phyloP scores from a whole-genome alignment of 2,113 vertebrate genomes.

The Speoplatyrhinus poulsoni region DNA sequence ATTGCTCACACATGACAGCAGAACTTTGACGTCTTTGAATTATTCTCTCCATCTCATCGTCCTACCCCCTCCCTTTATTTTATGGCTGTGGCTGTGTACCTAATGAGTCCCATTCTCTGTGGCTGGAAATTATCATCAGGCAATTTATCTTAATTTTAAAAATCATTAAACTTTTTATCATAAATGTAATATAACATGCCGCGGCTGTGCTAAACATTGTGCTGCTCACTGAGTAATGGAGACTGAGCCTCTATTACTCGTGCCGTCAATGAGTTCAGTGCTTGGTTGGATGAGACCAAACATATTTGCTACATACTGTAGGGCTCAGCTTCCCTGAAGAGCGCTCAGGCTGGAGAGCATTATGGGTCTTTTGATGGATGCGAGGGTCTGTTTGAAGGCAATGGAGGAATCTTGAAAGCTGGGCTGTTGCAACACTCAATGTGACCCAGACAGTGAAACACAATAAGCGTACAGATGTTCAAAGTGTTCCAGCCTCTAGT shows the following conservation, averaged over 20 bases:
- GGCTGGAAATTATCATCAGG: constrained; percentile 64
- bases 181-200: constrained; percentile 10
- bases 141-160: constrained; percentile 59
- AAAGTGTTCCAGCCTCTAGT: constrained; percentile 62
- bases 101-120: constrained; percentile 66
- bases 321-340: constrained; percentile 11
- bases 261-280: constrained; percentile 29
- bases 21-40: constrained; percentile 2
- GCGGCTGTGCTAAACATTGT: constrained; percentile 12
- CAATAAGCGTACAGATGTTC: constrained; percentile 70
- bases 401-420: constrained; percentile 62
- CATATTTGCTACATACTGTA: constrained; percentile 27
- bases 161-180: constrained; percentile 42
- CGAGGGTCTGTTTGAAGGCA: constrained; percentile 48
- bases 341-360: constrained; percentile 41
- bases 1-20: constrained; percentile 58
- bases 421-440: constrained; percentile 46
- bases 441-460: constrained; percentile 60
- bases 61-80: constrained; percentile 33
- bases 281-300: constrained; percentile 54
- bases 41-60: constrained; percentile 1
- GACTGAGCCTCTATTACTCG: constrained; percentile 36
- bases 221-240: constrained; percentile 1
- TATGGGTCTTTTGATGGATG: constrained; percentile 55
- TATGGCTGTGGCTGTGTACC: constrained; percentile 39